phyloP scores from a whole-genome alignment of 2,797 vertebrate genomes.

The Melanotaenia parkinsoni region DNA sequence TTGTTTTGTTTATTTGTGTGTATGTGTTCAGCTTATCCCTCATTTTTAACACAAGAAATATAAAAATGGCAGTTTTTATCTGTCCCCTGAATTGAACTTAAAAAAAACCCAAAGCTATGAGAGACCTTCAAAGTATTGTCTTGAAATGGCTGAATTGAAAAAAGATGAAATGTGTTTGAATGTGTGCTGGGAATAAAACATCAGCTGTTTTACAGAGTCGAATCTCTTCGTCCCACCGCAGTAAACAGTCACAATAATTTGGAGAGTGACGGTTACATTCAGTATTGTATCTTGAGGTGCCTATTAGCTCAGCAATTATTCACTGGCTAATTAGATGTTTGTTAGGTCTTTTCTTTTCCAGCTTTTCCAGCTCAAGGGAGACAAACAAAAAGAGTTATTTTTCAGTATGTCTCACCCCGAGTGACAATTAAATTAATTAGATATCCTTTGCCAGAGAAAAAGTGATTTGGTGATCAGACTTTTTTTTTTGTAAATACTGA shows the following conservation, averaged over 20 bases:
- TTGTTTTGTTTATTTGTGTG: background rate
- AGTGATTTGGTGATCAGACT: constrained; percentile 49
- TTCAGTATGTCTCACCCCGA: constrained; percentile 49
- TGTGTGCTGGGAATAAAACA: constrained; percentile 13
- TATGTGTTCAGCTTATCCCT: background rate
- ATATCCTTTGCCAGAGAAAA: constrained; percentile 49
- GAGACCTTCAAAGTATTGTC: constrained; percentile 50
- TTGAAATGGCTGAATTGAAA: constrained; percentile 44
- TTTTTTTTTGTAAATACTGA: constrained; percentile 12
- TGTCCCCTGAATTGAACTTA: constrained; percentile 34
- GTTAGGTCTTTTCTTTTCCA: constrained; percentile 35
- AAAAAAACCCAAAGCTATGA: constrained; percentile 64
- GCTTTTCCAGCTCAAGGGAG: constrained; percentile 49
- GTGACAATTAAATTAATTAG: constrained; percentile 70
- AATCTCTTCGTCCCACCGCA: constrained; percentile 40
- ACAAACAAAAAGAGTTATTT: constrained; percentile 62
- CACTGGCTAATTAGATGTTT: constrained; percentile 69
- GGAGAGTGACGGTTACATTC: constrained; percentile 50
- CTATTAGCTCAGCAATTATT: constrained; percentile 70
- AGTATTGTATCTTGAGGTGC: constrained; percentile 66
- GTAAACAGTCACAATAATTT: constrained; percentile 53
- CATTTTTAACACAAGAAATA: background rate
- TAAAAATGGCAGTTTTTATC: background rate
- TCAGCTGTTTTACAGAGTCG: constrained; percentile 12
- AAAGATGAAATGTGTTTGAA: constrained; percentile 47